Evolutionary conservation across 2,888 invertebrate species (phyloP).

Genomic region (Diarsia brunnea): DNA sequence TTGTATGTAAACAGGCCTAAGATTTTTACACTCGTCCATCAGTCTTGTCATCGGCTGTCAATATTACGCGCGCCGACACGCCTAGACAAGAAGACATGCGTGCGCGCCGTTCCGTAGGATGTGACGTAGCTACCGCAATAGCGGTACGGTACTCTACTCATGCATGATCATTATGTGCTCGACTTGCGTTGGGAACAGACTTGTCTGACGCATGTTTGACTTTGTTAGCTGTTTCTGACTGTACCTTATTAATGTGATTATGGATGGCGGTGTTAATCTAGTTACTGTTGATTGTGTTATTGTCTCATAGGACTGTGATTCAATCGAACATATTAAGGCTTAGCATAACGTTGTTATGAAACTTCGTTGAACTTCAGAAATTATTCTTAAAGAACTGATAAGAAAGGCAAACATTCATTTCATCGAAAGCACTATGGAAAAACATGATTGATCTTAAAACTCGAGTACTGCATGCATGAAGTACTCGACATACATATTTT

Average conservation of each 20-base stretch:
- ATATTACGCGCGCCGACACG: constrained; percentile 64
- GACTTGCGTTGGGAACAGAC: constrained; percentile 68
- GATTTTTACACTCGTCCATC: constrained; percentile 56
- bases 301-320: not conserved
- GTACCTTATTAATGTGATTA: not conserved
- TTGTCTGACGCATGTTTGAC: constrained; percentile 50
- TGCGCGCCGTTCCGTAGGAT: constrained; percentile 74
- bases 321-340: not conserved
- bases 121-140: constrained; percentile 76
- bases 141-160: constrained; percentile 69
- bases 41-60: constrained; percentile 69
- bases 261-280: not conserved
- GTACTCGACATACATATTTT: constrained; percentile 24
- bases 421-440: not conserved
- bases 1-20: constrained; percentile 66
- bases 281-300: not conserved
- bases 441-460: not conserved
- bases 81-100: constrained; percentile 64
- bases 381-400: not conserved
- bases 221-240: not conserved
- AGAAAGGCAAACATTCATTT: not conserved
- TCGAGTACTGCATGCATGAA: not conserved
- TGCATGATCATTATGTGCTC: constrained; percentile 72
- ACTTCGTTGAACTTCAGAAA: not conserved
- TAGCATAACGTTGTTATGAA: not conserved